Evolutionary conservation across 92 coral and sea anemone genomes (phyloP).

Genomic region (Parazoanthus swiftii): DNA sequence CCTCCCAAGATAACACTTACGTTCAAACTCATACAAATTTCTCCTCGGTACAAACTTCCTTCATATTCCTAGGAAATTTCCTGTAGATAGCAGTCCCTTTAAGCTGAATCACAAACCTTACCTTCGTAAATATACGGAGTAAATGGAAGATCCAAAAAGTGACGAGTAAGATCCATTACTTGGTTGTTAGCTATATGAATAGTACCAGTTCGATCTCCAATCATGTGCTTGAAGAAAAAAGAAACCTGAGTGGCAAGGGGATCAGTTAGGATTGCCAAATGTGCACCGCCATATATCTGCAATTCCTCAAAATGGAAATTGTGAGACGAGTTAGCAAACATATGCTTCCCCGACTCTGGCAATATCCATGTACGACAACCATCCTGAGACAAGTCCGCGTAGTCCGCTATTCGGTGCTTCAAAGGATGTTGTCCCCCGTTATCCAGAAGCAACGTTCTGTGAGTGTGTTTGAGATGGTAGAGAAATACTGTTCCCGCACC

Average conservation of each 20-base stretch:
- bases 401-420: constrained; percentile 42
- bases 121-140: constrained; percentile 62
- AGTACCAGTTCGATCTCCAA: constrained; percentile 80
- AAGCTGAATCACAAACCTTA: background rate
- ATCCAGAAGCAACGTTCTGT: constrained; percentile 63
- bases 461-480: constrained; percentile 74
- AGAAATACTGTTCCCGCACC: constrained; percentile 74
- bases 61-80: too few relatives aligned
- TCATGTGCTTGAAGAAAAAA: constrained; percentile 58
- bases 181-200: constrained; percentile 61
- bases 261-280: constrained; percentile 57
- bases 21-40: too few relatives aligned
- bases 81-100: too few relatives aligned
- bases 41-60: too few relatives aligned
- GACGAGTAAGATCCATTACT: constrained; percentile 60
- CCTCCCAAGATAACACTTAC: too few relatives aligned
- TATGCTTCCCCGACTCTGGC: constrained; percentile 66
- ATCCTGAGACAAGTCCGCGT: constrained; percentile 59
- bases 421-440: constrained; percentile 73
- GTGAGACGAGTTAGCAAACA: constrained; percentile 62
- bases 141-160: constrained; percentile 69
- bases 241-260: constrained; percentile 57
- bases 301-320: constrained; percentile 71
- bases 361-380: constrained; percentile 71
- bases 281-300: constrained; percentile 76